Conservation (phyloP, 2,797 vertebrate species). For the Erpetoichthys calabaricus region DNA sequence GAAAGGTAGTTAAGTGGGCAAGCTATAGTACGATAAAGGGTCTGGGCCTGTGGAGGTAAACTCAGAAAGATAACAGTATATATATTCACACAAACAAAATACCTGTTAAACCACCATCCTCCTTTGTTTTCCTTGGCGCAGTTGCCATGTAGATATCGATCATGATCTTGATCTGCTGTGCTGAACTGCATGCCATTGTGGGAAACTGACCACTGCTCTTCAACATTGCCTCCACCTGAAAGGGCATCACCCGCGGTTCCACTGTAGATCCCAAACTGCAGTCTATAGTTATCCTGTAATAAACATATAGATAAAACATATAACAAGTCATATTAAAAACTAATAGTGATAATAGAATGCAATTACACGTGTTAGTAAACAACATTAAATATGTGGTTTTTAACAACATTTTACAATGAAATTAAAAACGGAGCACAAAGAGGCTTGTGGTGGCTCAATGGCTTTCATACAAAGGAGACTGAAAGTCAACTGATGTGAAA, state of each 20-base stretch:
- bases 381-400: too few relatives aligned
- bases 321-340: background rate
- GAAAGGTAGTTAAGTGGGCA: too few relatives aligned
- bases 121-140: conserved; percentile 67
- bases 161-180: conserved; percentile 72
- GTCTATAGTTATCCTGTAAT: conserved; percentile 66
- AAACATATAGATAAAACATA: background rate
- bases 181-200: conserved; percentile 75
- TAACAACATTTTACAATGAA: too few relatives aligned
- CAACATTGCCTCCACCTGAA: conserved; percentile 55
- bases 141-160: conserved; percentile 64
- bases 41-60: too few relatives aligned
- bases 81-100: background rate
- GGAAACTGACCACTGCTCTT: conserved; percentile 68
- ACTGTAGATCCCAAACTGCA: conserved; percentile 63
- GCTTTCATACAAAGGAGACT: too few relatives aligned
- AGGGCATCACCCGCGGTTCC: conserved; percentile 71
- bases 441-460: too few relatives aligned
- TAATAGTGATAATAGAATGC: too few relatives aligned
- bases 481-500: too few relatives aligned
- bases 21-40: too few relatives aligned
- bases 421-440: too few relatives aligned
- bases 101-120: conserved; percentile 92
- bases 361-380: too few relatives aligned
- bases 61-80: too few relatives aligned